Percentiles rank a stretch among this genome's conserved stretches.
These are phyloP conservation scores for Alitta virens DNA, from an alignment of 2,888 invertebrate species.

Conservation along the genomic window DNA sequence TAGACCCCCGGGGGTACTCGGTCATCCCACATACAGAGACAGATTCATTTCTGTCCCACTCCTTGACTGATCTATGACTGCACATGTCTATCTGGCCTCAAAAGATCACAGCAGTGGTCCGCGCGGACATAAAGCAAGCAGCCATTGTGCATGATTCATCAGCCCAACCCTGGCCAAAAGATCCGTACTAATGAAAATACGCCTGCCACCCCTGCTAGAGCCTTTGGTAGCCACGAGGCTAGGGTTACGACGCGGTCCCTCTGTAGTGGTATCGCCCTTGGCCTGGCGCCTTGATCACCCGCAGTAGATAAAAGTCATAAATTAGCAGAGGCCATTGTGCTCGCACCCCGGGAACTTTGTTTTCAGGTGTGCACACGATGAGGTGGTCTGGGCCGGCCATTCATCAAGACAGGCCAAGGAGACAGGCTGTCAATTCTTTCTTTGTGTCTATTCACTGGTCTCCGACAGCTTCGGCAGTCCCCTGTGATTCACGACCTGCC, in stretches of 20 bases:
- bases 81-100: too few species aligned
- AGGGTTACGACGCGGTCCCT: background rate
- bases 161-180: too few species aligned
- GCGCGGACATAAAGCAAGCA: too few species aligned
- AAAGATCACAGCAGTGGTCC: too few species aligned
- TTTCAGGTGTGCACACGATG: background rate
- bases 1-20: too few species aligned
- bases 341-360: background rate
- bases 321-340: background rate
- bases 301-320: background rate
- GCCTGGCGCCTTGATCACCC: background rate
- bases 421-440: too few species aligned
- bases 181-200: too few species aligned
- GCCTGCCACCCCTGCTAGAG: too few species aligned
- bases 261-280: background rate
- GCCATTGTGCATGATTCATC: too few species aligned
- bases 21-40: too few species aligned
- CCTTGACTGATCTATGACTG: too few species aligned
- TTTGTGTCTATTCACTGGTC: background rate
- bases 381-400: background rate
- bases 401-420: background rate
- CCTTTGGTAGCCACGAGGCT: background rate
- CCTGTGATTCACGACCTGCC: background rate
- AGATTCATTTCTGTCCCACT: too few species aligned
- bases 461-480: background rate